phyloP scores from a whole-genome alignment of 2,888 invertebrate genomes.

The Lithophane socia region DNA sequence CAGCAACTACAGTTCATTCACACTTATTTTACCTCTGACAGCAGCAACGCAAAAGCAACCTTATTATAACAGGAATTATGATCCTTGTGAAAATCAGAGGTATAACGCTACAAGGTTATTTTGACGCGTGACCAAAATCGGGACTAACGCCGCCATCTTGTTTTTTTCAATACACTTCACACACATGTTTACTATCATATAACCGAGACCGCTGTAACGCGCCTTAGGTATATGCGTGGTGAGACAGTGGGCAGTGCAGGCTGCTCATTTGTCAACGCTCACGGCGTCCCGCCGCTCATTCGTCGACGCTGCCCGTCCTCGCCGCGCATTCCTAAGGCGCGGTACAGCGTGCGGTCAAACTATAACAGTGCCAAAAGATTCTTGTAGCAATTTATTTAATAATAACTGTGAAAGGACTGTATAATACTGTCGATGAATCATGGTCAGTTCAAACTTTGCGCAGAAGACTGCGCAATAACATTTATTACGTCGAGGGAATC shows the following conservation, averaged over 20 bases:
- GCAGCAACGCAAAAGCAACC: background rate
- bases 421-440: background rate
- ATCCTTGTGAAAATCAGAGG: background rate
- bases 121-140: background rate
- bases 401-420: background rate
- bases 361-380: background rate
- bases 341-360: no score
- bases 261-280: no score
- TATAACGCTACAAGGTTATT: background rate
- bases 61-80: background rate
- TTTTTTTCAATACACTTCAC: background rate
- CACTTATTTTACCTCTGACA: background rate
- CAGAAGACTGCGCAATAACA: background rate
- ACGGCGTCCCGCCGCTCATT: no score
- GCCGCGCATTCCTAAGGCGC: no score
- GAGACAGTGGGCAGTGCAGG: no score
- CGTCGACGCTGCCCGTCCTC: no score
- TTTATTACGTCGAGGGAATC: background rate
- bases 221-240: no score
- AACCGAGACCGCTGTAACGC: no score
- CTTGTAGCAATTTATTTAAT: background rate
- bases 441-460: background rate
- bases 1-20: background rate
- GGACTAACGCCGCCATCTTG: background rate
- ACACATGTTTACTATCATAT: background rate